phyloP scores from a whole-genome alignment of 2,797 vertebrate genomes.

The Dendrocincla tyrannina region DNA sequence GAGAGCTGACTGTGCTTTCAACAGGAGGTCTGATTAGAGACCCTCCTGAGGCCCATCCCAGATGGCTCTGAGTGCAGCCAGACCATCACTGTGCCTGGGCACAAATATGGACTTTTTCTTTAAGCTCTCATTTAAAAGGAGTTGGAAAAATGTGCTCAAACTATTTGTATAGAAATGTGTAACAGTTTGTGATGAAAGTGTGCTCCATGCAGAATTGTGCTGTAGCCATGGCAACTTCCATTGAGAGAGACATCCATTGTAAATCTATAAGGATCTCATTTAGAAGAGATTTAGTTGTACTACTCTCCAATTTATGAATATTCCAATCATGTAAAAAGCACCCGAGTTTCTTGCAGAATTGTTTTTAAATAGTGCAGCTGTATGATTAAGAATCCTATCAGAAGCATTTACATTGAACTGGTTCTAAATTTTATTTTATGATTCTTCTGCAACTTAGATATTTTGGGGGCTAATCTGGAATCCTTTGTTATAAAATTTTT shows the following conservation, averaged over 20 bases:
- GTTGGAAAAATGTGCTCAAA: not conserved
- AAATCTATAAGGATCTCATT: constrained; percentile 21
- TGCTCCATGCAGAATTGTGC: not conserved
- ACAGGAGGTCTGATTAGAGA: not conserved
- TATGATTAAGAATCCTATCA: not conserved
- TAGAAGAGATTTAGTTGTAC: constrained; percentile 21
- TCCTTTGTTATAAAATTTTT: not conserved
- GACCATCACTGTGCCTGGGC: too few species aligned
- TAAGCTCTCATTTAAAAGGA: not conserved
- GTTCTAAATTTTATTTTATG: not conserved
- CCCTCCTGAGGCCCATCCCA: not conserved
- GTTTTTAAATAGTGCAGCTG: constrained; percentile 34
- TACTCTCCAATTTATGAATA: constrained; percentile 27
- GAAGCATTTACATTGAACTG: not conserved
- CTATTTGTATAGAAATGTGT: constrained; percentile 11
- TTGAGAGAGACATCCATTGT: constrained; percentile 31
- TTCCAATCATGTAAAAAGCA: constrained; percentile 25
- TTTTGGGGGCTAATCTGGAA: not conserved
- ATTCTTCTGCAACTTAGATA: not conserved
- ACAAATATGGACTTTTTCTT: not conserved
- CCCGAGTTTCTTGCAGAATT: not conserved
- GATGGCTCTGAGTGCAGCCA: not conserved
- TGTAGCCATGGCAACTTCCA: constrained; percentile 55
- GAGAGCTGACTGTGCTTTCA: not conserved
- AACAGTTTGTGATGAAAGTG: constrained; percentile 21